phyloP scores from a whole-genome alignment of 2,888 invertebrate genomes.

The Agrotis puta region DNA sequence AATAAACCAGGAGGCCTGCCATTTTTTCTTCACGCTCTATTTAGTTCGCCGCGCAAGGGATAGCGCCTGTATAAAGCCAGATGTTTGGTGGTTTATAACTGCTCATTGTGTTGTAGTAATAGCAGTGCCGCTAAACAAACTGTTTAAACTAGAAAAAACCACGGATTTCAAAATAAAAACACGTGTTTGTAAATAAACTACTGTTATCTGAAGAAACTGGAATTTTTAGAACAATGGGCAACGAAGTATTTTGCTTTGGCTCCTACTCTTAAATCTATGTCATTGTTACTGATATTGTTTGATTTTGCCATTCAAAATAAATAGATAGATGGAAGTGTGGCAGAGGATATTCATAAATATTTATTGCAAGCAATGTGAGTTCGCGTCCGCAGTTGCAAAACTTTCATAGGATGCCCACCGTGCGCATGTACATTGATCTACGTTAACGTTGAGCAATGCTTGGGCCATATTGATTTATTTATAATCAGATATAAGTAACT shows the following conservation, averaged over 20 bases:
- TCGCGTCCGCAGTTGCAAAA: slow-evolving; percentile 72
- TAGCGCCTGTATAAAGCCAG: slow-evolving; percentile 25
- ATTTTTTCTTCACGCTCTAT: slow-evolving; percentile 52
- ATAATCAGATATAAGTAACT: slow-evolving; percentile 64
- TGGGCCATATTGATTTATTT: slow-evolving; percentile 71
- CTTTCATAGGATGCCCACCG: slow-evolving; percentile 69
- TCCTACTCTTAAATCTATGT: too few relatives aligned
- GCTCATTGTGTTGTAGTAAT: slow-evolving; percentile 12
- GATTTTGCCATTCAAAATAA: too few relatives aligned
- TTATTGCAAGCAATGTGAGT: slow-evolving; percentile 73
- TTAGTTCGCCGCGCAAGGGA: slow-evolving; percentile 27
- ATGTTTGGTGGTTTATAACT: slow-evolving; percentile 38
- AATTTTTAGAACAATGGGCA: neutral
- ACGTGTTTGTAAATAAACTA: neutral
- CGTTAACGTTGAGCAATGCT: slow-evolving; percentile 67
- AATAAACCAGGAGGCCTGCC: slow-evolving; percentile 36
- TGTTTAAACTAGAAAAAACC: neutral
- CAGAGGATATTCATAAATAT: slow-evolving; percentile 69
- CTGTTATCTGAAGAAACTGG: neutral
- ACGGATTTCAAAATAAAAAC: neutral
- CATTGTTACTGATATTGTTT: too few relatives aligned
- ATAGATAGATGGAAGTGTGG: slow-evolving; percentile 1
- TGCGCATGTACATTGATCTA: slow-evolving; percentile 43
- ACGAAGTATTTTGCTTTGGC: neutral
- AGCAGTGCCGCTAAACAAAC: neutral